These are phyloP conservation scores for Halocynthia roretzi DNA, from an alignment of 23 tunicate species.

Conservation along the genomic window DNA sequence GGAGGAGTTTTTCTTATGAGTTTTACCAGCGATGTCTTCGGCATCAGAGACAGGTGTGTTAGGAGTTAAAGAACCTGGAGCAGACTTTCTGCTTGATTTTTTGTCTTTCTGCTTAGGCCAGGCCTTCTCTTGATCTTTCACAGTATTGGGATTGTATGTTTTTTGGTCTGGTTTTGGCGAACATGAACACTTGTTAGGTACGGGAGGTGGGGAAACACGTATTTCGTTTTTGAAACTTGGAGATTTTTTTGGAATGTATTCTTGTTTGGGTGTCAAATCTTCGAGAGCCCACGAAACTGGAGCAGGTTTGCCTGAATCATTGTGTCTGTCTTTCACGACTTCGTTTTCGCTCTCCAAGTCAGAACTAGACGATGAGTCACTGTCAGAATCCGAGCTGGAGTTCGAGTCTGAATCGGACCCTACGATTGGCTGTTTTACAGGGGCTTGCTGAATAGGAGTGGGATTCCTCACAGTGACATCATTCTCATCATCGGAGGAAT, in stretches of 20 bases:
- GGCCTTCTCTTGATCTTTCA: no score
- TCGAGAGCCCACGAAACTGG: no score
- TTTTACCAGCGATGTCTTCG: not conserved
- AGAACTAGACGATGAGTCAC: not conserved
- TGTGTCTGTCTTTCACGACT: not conserved
- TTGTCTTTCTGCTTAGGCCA: not conserved
- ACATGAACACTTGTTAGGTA: no score
- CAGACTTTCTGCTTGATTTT: constrained; percentile 1
- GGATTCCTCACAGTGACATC: not conserved
- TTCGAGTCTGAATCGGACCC: not conserved
- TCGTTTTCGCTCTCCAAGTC: not conserved
- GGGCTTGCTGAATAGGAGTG: not conserved
- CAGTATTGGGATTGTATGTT: no score
- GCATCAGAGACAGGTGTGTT: not conserved
- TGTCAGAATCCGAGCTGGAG: not conserved
- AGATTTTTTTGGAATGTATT: no score
- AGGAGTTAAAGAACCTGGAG: not conserved
- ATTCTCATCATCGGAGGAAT: constrained; percentile 16
- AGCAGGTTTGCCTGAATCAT: no score
- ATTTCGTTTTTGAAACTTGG: no score
- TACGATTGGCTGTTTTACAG: not conserved
- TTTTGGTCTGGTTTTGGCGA: no score
- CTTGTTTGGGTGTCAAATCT: no score
- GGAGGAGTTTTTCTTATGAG: no score
- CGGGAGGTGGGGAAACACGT: no score